A percentile compares a stretch with the other conserved stretches of the same genome.
phyloP scores from a whole-genome alignment of 1,140 invertebrate genomes.

The Bombyx mandarina region DNA sequence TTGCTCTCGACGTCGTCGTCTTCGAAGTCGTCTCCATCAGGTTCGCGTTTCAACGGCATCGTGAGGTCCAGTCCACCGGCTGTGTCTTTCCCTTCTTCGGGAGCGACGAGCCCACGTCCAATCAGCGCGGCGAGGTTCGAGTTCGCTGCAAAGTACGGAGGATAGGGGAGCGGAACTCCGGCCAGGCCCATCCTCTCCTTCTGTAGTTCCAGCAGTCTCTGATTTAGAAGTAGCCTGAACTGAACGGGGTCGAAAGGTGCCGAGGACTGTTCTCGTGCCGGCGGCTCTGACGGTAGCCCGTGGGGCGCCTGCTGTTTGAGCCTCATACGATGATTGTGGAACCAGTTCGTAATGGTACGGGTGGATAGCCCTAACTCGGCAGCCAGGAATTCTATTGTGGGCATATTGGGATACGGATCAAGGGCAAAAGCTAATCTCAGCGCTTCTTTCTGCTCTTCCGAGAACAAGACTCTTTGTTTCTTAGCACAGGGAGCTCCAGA shows the following conservation, averaged over 20 bases:
- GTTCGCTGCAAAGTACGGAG: conserved; percentile 82
- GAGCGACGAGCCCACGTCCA: conserved; percentile 73
- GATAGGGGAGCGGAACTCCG: conserved; percentile 80
- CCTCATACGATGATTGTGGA: conserved; percentile 99
- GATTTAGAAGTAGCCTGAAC: conserved; percentile 89
- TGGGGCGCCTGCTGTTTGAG: conserved; percentile 92
- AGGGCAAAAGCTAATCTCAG: conserved; percentile 92
- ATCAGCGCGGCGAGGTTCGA: conserved; percentile 81
- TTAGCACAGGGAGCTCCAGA: conserved; percentile 83
- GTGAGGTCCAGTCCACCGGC: conserved; percentile 85
- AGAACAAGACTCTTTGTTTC: conserved; percentile 95
- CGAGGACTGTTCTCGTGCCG: conserved; percentile 77
- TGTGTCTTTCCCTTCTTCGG: conserved; percentile 78
- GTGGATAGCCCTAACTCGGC: conserved; percentile 92
- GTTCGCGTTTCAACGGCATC: conserved; percentile 84
- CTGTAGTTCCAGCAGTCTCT: conserved; percentile 87
- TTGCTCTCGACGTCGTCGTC: conserved; percentile 83
- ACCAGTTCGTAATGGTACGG: conserved; percentile 98
- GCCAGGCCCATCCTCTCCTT: conserved; percentile 84
- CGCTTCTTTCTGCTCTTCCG: conserved; percentile 98
- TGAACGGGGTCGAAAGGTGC: conserved; percentile 90
- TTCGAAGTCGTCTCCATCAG: conserved; percentile 80
- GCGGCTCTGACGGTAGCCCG: conserved; percentile 77
- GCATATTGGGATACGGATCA: conserved; percentile 96
- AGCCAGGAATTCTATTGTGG: conserved; percentile 95